These are phyloP conservation scores for Hydropsyche betteni DNA, from an alignment of 2,888 invertebrate genomes.

Conservation along the genomic window DNA sequence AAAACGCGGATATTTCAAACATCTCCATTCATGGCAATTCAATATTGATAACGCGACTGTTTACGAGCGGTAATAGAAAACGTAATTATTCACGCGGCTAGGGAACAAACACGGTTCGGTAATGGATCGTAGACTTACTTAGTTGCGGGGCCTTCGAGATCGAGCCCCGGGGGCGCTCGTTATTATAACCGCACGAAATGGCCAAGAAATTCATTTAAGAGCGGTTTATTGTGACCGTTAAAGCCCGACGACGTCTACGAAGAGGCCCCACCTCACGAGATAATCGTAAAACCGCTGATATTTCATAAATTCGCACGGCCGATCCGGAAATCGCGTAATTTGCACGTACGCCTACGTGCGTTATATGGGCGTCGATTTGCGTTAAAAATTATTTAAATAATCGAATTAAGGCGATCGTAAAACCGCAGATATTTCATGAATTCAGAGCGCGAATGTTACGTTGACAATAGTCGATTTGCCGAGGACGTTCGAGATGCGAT, in stretches of 20 bases:
- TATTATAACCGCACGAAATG: constrained; percentile 32
- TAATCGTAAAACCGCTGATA: constrained; percentile 2
- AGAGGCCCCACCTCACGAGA: not conserved
- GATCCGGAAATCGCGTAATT: no score
- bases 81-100: constrained; percentile 24
- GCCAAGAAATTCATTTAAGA: constrained; percentile 32
- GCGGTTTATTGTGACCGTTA: constrained; percentile 38
- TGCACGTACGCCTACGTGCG: no score
- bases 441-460: no score
- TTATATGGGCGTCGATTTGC: no score
- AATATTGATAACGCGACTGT: constrained; percentile 12
- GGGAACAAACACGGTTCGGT: constrained; percentile 17
- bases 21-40: not conserved
- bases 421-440: no score
- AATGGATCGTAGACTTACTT: not conserved
- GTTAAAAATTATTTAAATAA: no score
- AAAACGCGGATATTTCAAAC: no score
- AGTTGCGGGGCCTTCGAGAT: not conserved
- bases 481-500: no score
- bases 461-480: no score
- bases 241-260: not conserved
- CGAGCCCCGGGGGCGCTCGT: constrained; percentile 10
- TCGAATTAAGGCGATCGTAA: no score
- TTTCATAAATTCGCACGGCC: no score
- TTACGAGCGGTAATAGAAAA: constrained; percentile 24